Conservation (phyloP, 2,113 vertebrate species). For the Tringa solitaria region DNA sequence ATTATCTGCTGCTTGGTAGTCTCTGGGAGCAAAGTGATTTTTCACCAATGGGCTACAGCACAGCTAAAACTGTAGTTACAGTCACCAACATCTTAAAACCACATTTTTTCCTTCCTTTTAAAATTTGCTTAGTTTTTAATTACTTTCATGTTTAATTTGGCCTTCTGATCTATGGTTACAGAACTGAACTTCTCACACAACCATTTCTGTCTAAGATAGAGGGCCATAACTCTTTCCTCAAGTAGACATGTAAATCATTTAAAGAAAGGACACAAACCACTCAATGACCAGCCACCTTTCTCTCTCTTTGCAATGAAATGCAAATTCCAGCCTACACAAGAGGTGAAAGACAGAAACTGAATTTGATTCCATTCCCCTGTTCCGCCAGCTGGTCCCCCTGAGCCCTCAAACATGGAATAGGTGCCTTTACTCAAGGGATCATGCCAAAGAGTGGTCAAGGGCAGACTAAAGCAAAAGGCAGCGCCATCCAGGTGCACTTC, state of each 20-base stretch:
- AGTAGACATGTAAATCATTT: not conserved
- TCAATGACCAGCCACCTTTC: not conserved
- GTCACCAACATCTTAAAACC: not conserved
- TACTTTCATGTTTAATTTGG: not conserved
- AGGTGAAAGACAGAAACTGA: not conserved
- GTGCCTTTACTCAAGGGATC: not conserved
- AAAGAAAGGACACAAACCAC: not conserved
- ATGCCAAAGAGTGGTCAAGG: not conserved
- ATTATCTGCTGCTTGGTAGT: not conserved
- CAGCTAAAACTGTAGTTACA: not conserved
- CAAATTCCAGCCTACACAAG: not conserved
- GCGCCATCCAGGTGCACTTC: not conserved
- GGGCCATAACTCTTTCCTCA: not conserved
- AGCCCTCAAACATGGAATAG: not conserved
- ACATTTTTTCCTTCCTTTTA: not conserved
- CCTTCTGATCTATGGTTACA: not conserved
- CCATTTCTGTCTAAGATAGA: not conserved
- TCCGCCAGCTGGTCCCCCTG: not conserved
- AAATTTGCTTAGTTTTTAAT: not conserved
- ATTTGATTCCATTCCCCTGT: not conserved
- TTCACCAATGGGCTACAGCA: not conserved
- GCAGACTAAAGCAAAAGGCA: not conserved
- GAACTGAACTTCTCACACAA: not conserved
- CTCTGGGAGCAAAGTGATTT: not conserved
- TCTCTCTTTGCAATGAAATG: not conserved